Evolutionary conservation across 2,797 vertebrate genomes (phyloP).

Genomic region (Adelosebastes latens): DNA sequence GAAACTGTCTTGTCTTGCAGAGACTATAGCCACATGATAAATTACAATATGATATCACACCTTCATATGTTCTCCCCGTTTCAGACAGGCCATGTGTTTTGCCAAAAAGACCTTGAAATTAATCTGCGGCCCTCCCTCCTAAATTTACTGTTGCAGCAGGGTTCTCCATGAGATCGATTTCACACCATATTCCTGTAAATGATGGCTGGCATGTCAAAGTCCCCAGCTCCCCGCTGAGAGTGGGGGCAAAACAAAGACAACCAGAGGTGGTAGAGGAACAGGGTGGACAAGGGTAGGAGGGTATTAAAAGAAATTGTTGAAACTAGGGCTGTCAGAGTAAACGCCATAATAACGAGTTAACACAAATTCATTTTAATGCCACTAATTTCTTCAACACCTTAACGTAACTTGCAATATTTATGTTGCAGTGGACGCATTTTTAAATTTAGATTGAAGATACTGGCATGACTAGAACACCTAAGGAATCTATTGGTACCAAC

Average conservation of each 20-base stretch:
- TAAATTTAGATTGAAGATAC: too few species aligned
- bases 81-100: constrained; percentile 58
- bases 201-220: constrained; percentile 72
- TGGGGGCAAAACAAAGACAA: constrained; percentile 49
- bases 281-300: not conserved
- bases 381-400: too few species aligned
- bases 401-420: too few species aligned
- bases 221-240: constrained; percentile 48
- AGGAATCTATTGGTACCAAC: too few species aligned
- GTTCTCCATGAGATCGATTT: constrained; percentile 78
- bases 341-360: too few species aligned
- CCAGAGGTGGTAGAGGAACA: constrained; percentile 17
- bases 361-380: too few species aligned
- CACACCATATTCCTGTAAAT: constrained; percentile 77
- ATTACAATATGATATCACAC: constrained; percentile 67
- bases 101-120: constrained; percentile 74
- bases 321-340: too few species aligned
- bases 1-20: constrained; percentile 60
- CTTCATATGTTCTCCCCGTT: constrained; percentile 57
- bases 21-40: constrained; percentile 45
- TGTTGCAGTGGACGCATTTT: too few species aligned
- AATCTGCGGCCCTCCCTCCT: constrained; percentile 62
- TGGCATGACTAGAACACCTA: too few species aligned
- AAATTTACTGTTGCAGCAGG: constrained; percentile 70
- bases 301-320: constrained; percentile 2